phyloP scores from a whole-genome alignment of 2,888 invertebrate genomes.

The Andrena haemorrhoa region DNA sequence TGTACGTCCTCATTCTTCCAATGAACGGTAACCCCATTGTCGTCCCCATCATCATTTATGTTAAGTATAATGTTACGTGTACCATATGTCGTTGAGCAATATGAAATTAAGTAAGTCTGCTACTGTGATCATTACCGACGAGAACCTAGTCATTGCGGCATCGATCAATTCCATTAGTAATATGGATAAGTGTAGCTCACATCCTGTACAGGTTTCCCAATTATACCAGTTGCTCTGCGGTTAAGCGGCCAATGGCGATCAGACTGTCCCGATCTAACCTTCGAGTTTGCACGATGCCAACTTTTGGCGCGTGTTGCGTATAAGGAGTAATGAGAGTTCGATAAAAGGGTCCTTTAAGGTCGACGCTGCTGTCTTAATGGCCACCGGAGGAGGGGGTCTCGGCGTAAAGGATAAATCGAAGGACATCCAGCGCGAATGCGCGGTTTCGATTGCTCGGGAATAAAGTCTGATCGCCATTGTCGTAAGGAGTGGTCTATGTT shows the following conservation, averaged over 20 bases:
- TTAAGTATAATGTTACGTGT: conserved; percentile 29
- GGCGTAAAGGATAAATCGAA: neutral
- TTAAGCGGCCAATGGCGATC: conserved; percentile 60
- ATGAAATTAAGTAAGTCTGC: conserved; percentile 66
- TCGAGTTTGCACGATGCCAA: neutral
- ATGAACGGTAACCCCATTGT: neutral
- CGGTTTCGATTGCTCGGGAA: conserved; percentile 10
- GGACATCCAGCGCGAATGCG: neutral
- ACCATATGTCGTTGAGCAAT: conserved; percentile 9
- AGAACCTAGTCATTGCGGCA: conserved; percentile 16
- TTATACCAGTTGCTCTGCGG: conserved; percentile 32
- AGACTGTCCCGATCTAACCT: conserved; percentile 36
- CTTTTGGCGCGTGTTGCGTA: neutral
- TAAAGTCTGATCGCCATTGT: conserved; percentile 75
- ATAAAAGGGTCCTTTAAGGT: neutral
- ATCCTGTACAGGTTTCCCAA: conserved; percentile 16
- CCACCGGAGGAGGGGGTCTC: neutral
- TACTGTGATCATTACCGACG: conserved; percentile 60
- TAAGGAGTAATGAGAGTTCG: neutral
- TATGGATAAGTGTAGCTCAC: conserved; percentile 38
- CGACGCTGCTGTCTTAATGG: neutral
- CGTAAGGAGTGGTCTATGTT: conserved; percentile 84
- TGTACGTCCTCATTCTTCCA: neutral
- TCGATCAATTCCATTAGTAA: conserved; percentile 28
- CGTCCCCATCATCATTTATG: neutral